A percentile compares a stretch with the other conserved stretches of the same genome.
Evolutionary conservation across 2,888 invertebrate species (phyloP).

Genomic region (Invenusta paracnida): DNA sequence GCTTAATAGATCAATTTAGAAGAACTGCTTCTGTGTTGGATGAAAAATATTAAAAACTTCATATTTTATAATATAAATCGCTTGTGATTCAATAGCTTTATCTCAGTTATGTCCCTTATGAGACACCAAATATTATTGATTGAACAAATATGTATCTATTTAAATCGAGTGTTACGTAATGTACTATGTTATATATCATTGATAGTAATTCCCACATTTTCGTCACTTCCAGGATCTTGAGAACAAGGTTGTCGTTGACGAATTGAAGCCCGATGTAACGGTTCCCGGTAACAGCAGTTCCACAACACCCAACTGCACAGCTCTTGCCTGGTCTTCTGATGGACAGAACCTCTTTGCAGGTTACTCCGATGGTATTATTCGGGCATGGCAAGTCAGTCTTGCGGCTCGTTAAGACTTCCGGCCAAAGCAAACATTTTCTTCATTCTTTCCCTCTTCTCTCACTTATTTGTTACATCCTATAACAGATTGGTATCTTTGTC

Average conservation of each 20-base stretch:
- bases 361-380: slow-evolving; percentile 92
- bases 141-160: neutral
- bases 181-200: too few species aligned
- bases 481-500: neutral
- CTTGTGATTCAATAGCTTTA: too few species aligned
- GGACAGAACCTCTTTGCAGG: slow-evolving; percentile 98
- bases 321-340: slow-evolving; percentile 96
- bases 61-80: too few species aligned
- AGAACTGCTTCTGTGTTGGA: too few species aligned
- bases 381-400: slow-evolving; percentile 88
- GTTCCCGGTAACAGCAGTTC: slow-evolving; percentile 62
- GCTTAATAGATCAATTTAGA: too few species aligned
- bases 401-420: neutral
- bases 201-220: too few species aligned
- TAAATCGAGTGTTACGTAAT: neutral
- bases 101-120: too few species aligned
- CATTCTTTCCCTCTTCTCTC: neutral
- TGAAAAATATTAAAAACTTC: too few species aligned
- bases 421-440: neutral
- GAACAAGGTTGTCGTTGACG: slow-evolving; percentile 97
- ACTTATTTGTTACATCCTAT: neutral
- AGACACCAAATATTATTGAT: too few species aligned
- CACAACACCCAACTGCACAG: slow-evolving; percentile 77
- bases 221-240: slow-evolving; percentile 81
- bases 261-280: slow-evolving; percentile 90